A percentile compares a stretch with the other conserved stretches of the same genome.
Evolutionary conservation across 2,888 invertebrate genomes (phyloP).

Genomic region (Villa cingulata): DNA sequence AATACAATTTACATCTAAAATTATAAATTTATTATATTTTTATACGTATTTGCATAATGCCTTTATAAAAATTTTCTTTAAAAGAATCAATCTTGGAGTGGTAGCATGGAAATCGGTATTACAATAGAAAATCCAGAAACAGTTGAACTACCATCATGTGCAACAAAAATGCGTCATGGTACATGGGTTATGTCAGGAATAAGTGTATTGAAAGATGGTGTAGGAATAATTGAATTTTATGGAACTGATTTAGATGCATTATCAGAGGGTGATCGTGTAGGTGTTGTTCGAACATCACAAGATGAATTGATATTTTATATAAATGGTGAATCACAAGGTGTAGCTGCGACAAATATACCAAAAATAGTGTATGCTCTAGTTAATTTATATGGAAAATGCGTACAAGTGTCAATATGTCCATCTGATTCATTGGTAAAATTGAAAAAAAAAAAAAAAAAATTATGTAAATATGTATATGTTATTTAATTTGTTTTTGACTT

Average conservation of each 20-base stretch:
- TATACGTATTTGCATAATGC: slow-evolving; percentile 1
- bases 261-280: slow-evolving; percentile 68
- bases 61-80: slow-evolving; percentile 11
- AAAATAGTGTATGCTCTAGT: slow-evolving; percentile 59
- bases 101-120: slow-evolving; percentile 62
- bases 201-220: slow-evolving; percentile 73
- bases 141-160: slow-evolving; percentile 57
- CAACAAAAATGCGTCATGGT: slow-evolving; percentile 62
- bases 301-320: slow-evolving; percentile 77
- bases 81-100: slow-evolving; percentile 68
- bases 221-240: slow-evolving; percentile 67
- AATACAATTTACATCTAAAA: slow-evolving; percentile 4
- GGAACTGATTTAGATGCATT: slow-evolving; percentile 73
- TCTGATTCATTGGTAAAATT: slow-evolving; percentile 17
- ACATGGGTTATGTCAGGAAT: slow-evolving; percentile 89
- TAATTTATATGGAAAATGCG: slow-evolving; percentile 72
- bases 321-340: slow-evolving; percentile 78
- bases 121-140: slow-evolving; percentile 55
- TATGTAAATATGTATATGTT: too few species aligned
- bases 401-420: slow-evolving; percentile 49
- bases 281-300: slow-evolving; percentile 68
- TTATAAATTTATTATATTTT: not conserved
- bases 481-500: not conserved
- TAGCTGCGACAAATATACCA: slow-evolving; percentile 67
- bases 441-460: too few species aligned